Conservation (phyloP, 2,113 vertebrate genomes). For the Muscicapa adusta region DNA sequence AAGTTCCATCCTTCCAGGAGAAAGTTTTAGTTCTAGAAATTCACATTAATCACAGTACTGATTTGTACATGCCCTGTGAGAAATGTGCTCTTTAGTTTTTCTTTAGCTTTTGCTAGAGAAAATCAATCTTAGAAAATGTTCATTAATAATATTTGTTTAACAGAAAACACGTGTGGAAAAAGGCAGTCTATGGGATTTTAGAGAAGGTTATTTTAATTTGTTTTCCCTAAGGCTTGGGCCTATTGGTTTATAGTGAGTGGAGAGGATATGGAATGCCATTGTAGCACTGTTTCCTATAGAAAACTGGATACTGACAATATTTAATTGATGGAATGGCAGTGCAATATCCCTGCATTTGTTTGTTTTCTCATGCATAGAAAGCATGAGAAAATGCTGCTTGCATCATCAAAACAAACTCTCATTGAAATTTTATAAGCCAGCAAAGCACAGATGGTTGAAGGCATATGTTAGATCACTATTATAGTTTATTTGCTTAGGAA, state of each 20-base stretch:
- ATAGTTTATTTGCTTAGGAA: background rate
- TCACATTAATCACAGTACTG: background rate
- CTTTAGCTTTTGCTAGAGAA: slow-evolving; percentile 14
- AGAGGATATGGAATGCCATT: background rate
- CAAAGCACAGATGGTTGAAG: slow-evolving; percentile 33
- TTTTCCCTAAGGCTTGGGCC: background rate
- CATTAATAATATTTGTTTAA: background rate
- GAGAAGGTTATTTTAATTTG: background rate
- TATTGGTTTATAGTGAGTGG: background rate
- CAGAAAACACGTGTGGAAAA: background rate
- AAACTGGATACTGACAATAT: background rate
- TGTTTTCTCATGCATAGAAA: background rate
- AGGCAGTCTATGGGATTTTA: background rate
- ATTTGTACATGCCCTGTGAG: background rate
- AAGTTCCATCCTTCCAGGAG: background rate
- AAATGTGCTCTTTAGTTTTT: background rate
- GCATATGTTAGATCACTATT: slow-evolving; percentile 2
- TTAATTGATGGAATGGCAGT: background rate
- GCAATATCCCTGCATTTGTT: background rate
- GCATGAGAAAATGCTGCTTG: slow-evolving; percentile 33
- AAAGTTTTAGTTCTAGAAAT: background rate
- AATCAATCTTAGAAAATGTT: background rate
- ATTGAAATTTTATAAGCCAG: slow-evolving; percentile 39
- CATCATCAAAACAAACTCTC: slow-evolving; percentile 42
- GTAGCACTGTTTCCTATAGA: background rate